Percentiles rank a stretch among this genome's conserved stretches.
phyloP scores from a whole-genome alignment of 2,113 vertebrate genomes.

The Lampris megalopsis region DNA sequence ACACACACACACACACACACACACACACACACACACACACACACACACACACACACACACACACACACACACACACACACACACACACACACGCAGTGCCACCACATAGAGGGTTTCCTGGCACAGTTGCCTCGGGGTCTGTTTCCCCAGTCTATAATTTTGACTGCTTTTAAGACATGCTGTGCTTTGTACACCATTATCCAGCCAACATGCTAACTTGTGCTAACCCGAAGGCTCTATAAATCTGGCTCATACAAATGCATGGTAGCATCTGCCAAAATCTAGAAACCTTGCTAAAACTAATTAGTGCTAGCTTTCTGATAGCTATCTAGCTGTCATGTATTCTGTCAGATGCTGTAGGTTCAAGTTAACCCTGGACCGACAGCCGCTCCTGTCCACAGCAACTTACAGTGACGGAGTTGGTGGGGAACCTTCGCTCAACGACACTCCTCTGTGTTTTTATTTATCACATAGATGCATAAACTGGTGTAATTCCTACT shows the following conservation, averaged over 20 bases:
- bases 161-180: neutral
- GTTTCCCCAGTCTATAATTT: slow-evolving; percentile 19
- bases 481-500: neutral
- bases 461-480: neutral
- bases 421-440: too few species aligned
- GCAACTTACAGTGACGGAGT: too few species aligned
- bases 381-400: too few species aligned
- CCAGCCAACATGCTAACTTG: slow-evolving; percentile 12
- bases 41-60: slow-evolving; percentile 13
- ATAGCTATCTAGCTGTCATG: too few species aligned
- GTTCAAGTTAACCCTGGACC: too few species aligned
- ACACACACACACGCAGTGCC: slow-evolving; percentile 1
- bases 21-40: slow-evolving; percentile 15
- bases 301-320: too few species aligned
- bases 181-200: neutral
- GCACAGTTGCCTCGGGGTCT: neutral
- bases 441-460: neutral
- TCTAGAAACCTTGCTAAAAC: too few species aligned
- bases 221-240: too few species aligned
- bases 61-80: slow-evolving; percentile 18
- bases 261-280: too few species aligned
- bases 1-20: slow-evolving; percentile 24
- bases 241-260: too few species aligned
- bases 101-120: neutral
- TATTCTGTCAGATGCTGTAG: too few species aligned